Evolutionary conservation across 1,140 invertebrate genomes (phyloP).

Genomic region (Scaptodrosophila lebanonensis): DNA sequence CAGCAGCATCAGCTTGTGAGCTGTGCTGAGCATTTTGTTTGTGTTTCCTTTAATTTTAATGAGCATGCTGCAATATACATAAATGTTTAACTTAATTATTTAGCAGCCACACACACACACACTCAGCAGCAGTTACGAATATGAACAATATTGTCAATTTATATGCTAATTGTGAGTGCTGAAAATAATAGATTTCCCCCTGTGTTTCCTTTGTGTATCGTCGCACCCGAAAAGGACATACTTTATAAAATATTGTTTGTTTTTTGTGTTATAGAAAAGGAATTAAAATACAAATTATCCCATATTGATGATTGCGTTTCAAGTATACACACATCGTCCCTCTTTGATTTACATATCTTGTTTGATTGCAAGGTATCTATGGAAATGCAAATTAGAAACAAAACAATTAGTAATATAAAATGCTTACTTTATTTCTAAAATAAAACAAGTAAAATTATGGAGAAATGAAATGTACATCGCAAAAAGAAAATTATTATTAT

Average conservation of each 20-base stretch:
- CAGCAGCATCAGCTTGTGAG: too few species aligned
- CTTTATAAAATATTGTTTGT: slow-evolving; percentile 71
- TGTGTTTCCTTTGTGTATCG: slow-evolving; percentile 32
- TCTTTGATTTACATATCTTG: slow-evolving; percentile 59
- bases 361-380: slow-evolving; percentile 62
- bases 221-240: slow-evolving; percentile 47
- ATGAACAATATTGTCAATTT: slow-evolving; percentile 26
- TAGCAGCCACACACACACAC: slow-evolving; percentile 31
- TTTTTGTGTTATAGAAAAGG: slow-evolving; percentile 55
- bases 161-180: slow-evolving; percentile 22
- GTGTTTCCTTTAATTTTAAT: slow-evolving; percentile 44
- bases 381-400: slow-evolving; percentile 57
- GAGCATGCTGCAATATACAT: slow-evolving; percentile 61
- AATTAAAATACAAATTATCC: too few species aligned
- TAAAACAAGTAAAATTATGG: slow-evolving; percentile 74
- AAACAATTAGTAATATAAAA: slow-evolving; percentile 67
- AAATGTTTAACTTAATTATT: too few species aligned
- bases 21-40: slow-evolving; percentile 58
- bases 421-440: slow-evolving; percentile 75
- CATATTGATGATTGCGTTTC: too few species aligned
- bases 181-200: slow-evolving; percentile 16
- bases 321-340: slow-evolving; percentile 38
- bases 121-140: slow-evolving; percentile 17
- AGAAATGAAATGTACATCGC: slow-evolving; percentile 65
- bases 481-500: slow-evolving; percentile 52